phyloP scores from a whole-genome alignment of 2,797 vertebrate species.

The Coracias cyanogaster region DNA sequence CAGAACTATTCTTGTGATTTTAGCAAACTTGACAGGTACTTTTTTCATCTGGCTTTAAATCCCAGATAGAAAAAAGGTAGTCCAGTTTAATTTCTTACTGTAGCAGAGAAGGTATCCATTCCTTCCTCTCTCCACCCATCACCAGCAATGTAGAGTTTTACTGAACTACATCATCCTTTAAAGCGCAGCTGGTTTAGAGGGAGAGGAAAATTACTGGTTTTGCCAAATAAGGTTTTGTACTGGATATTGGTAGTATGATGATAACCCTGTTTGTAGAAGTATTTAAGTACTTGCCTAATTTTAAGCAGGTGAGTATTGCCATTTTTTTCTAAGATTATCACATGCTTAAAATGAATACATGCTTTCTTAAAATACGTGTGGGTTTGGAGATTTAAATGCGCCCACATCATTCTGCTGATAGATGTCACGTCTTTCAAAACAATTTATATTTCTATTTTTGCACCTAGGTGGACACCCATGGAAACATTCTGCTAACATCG shows the following conservation, averaged over 20 bases:
- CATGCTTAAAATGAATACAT: not conserved
- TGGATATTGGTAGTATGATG: not conserved
- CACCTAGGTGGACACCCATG: slow-evolving; percentile 92
- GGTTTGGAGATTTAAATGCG: not conserved
- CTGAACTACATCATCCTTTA: not conserved
- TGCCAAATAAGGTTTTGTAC: not conserved
- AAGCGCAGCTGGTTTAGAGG: not conserved
- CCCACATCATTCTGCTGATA: not conserved
- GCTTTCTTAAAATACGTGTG: not conserved
- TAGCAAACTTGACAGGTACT: not conserved
- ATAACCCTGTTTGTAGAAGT: not conserved
- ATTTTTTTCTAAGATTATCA: not conserved
- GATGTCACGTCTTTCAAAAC: not conserved
- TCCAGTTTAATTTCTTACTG: not conserved
- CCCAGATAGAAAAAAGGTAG: not conserved
- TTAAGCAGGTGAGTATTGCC: not conserved
- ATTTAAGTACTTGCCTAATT: not conserved
- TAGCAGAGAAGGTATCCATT: not conserved
- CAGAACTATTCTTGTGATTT: not conserved
- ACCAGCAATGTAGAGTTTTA: not conserved
- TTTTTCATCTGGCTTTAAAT: not conserved
- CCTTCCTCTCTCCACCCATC: not conserved
- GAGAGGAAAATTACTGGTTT: not conserved
- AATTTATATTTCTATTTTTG: not conserved
- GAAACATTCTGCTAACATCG: slow-evolving; percentile 95